Conservation (phyloP, 2,797 vertebrate species). For the Tragopan temminckii region DNA sequence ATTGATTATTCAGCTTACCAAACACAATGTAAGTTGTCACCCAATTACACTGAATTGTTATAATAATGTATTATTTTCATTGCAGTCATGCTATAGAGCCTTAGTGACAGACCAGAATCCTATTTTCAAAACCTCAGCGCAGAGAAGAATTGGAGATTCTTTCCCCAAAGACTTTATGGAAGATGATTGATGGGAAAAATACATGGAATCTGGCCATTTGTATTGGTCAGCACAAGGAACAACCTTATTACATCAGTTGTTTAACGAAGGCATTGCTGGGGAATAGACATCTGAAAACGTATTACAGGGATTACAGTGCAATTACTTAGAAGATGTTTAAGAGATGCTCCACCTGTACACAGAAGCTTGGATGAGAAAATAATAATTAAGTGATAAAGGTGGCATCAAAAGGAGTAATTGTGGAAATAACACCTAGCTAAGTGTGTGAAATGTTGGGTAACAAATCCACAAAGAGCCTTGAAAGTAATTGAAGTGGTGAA, state of each 20-base stretch:
- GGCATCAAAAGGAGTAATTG: background rate
- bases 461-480: background rate
- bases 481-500: background rate
- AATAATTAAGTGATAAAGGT: conserved; percentile 19
- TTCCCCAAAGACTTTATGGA: background rate
- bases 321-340: conserved; percentile 4
- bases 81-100: background rate
- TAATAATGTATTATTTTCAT: background rate
- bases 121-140: background rate
- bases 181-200: background rate
- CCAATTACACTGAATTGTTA: background rate
- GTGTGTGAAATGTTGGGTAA: background rate
- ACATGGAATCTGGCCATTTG: background rate
- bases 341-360: background rate
- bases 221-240: background rate
- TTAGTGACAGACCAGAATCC: background rate
- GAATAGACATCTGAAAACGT: background rate
- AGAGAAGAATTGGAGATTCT: background rate
- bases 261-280: background rate
- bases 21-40: conserved; percentile 23
- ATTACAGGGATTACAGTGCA: background rate
- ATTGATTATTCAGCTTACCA: conserved; percentile 32
- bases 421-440: background rate
- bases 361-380: conserved; percentile 9
- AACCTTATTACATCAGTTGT: background rate